Conservation (phyloP, 2,888 invertebrate genomes). For the Drosophila monieri region DNA sequence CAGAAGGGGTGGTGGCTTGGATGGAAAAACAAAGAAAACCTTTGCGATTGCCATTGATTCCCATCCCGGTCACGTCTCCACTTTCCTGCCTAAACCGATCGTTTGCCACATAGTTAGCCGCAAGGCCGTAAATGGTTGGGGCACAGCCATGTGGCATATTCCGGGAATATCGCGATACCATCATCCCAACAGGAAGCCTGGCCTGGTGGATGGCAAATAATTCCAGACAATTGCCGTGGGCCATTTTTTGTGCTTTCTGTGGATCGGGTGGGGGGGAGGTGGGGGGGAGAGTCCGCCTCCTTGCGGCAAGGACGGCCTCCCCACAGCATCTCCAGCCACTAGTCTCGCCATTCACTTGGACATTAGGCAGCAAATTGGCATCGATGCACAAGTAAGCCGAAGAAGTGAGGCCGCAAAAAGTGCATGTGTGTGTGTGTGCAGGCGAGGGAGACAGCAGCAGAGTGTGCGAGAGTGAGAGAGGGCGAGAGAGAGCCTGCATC, state of each 20-base stretch:
- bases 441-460: constrained; percentile 11
- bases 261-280: background rate
- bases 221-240: constrained; percentile 14
- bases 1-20: background rate
- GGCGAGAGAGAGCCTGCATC: constrained; percentile 54
- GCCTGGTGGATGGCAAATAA: constrained; percentile 8
- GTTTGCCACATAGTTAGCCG: constrained; percentile 9
- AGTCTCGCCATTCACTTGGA: constrained; percentile 67
- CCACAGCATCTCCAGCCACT: background rate
- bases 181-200: constrained; percentile 28
- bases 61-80: constrained; percentile 10
- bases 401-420: constrained; percentile 5
- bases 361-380: constrained; percentile 80
- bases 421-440: background rate
- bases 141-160: background rate
- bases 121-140: no score
- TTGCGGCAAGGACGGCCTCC: constrained; percentile 1
- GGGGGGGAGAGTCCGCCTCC: background rate
- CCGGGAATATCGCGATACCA: constrained; percentile 13
- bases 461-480: constrained; percentile 15
- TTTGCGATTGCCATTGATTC: background rate
- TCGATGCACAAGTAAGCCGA: constrained; percentile 58
- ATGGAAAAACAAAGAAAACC: background rate
- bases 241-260: constrained; percentile 4
- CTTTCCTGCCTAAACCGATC: constrained; percentile 20